These are phyloP conservation scores for Cisticola juncidis DNA, from an alignment of 2,113 vertebrate species.

Conservation along the genomic window DNA sequence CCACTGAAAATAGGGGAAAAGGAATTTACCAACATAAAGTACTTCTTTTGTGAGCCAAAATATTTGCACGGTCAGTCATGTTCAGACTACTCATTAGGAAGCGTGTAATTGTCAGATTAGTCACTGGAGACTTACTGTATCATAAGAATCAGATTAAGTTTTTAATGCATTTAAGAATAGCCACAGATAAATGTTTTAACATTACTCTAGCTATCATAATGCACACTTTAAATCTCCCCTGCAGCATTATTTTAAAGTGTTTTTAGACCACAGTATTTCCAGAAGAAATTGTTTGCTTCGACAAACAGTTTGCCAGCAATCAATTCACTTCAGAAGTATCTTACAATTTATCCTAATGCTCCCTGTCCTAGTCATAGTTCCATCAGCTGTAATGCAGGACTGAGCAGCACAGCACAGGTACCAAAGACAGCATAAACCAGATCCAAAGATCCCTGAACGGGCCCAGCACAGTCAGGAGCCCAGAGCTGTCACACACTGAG, in stretches of 20 bases:
- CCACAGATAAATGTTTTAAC: slow-evolving; percentile 20
- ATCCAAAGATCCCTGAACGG: not conserved
- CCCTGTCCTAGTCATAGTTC: not conserved
- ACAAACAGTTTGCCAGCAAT: not conserved
- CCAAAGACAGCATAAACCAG: not conserved
- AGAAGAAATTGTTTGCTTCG: not conserved
- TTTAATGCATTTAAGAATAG: slow-evolving; percentile 23
- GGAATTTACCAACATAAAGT: not conserved
- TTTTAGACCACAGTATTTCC: not conserved
- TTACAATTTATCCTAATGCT: not conserved
- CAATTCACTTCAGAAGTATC: not conserved
- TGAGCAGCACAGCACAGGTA: not conserved
- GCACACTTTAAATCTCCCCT: not conserved
- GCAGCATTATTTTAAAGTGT: not conserved
- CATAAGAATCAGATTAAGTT: slow-evolving; percentile 50
- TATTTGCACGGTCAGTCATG: slow-evolving; percentile 28
- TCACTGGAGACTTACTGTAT: slow-evolving; percentile 33
- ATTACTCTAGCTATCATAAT: not conserved
- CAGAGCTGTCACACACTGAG: accelerated
- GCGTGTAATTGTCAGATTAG: slow-evolving; percentile 13
- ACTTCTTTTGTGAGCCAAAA: not conserved
- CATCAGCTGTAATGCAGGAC: not conserved
- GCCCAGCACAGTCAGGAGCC: not conserved
- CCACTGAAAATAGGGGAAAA: not conserved
- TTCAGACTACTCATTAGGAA: slow-evolving; percentile 33